A percentile compares a stretch with the other conserved stretches of the same genome.
Conservation (phyloP, 2,797 vertebrate genomes). For the Clarias fuscus region DNA sequence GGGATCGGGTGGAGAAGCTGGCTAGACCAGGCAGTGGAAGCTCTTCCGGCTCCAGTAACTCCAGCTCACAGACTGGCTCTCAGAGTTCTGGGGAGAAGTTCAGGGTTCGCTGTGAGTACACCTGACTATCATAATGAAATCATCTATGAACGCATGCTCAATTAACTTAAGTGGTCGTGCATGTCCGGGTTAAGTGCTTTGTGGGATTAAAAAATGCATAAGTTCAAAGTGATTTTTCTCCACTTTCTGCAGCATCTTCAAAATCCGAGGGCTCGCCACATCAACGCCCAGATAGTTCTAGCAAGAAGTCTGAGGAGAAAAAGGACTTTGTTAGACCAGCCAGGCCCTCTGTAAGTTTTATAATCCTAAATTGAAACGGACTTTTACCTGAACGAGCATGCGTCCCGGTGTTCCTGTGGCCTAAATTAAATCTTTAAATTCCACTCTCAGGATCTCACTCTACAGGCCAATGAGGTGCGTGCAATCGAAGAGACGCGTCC, state of each 20-base stretch:
- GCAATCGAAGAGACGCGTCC: conserved; percentile 82
- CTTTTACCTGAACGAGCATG: not conserved
- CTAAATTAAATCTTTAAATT: not conserved
- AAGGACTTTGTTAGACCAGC: conserved; percentile 78
- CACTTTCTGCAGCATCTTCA: conserved; percentile 74
- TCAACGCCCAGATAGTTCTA: conserved; percentile 78
- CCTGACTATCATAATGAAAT: not conserved
- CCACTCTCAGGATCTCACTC: conserved; percentile 78
- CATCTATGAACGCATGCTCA: not conserved
- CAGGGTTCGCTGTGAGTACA: conserved; percentile 80
- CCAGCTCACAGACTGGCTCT: conserved; percentile 87
- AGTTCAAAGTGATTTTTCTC: not conserved
- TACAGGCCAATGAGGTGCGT: conserved; percentile 84
- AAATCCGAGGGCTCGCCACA: conserved; percentile 84
- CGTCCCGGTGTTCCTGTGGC: not conserved
- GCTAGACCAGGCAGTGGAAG: conserved; percentile 84
- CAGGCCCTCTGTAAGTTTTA: conserved; percentile 83
- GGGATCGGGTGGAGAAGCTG: conserved; percentile 86
- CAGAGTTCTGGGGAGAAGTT: conserved; percentile 83
- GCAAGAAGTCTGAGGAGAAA: conserved; percentile 83
- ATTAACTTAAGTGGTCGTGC: not conserved
- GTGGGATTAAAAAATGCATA: not conserved
- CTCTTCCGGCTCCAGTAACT: conserved; percentile 94
- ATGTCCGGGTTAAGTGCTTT: not conserved
- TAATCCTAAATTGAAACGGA: not conserved